Base-by-base conservation (phyloP, 2,113 vertebrate species). In the Crotalus horridus region DNA sequence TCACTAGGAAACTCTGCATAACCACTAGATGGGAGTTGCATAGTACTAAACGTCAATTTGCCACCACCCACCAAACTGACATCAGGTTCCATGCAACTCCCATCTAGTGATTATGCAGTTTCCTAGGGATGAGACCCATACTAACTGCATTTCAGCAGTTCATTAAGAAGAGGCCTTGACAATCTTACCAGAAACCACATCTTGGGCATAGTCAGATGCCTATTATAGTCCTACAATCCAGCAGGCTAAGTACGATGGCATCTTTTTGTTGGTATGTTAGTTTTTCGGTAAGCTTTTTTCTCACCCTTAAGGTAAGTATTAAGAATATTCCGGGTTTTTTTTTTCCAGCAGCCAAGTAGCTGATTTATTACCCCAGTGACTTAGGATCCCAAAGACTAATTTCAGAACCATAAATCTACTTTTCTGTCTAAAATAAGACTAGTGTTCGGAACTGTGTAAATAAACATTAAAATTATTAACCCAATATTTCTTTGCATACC, bases 301-400 rank as follows among this genome's bases (percentile, higher is more conserved):
- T 81, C 33, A 39, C 3, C 33, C 17, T 39, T 81, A 81, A 81
- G 33, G 33, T 17, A 81, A 39, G 33, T 81, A 43, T 81, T 81
- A 39, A 39, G 17, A 81, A 81, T 17, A 0, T 81, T 81, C 15
- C 17, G 39, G 3, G 29, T 1, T 81, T 39, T 81, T 81, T 81
- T 29, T 64, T 10, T 3, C 33, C 6, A 43, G 33, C 17, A 43
- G 33, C 33, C 33, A 81, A 43, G 7, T 43, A 33, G 17, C 17
- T 43, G 33, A 81, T 81, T 81, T 81, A 43, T 81, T 81, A 39
- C 17, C 20, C 69, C 0, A 3, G 33, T 81, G 74, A 81, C 17
- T 81, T 39, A 96, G 96, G 56, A 95, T 97, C 88, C 92, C 21
- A 89, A 91, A 94, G 92, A 93, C 93, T 95, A 94, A 94, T 93